phyloP scores from a whole-genome alignment of 2,888 invertebrate genomes.

The Hypsopygia costalis region DNA sequence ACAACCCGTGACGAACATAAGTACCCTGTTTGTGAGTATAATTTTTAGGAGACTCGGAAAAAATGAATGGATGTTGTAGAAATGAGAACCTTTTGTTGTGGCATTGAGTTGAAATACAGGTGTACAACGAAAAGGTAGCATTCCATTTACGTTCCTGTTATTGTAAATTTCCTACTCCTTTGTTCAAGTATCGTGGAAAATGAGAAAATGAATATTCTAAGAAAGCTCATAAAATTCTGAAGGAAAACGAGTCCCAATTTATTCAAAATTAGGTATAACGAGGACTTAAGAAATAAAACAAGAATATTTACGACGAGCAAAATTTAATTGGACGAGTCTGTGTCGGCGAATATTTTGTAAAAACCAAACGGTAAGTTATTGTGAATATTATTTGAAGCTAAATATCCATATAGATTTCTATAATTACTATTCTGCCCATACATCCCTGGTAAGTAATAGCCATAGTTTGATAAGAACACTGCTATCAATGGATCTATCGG shows the following conservation, averaged over 20 bases:
- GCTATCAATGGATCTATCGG: slow-evolving; percentile 81
- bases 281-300: not conserved
- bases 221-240: not conserved
- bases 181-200: not conserved
- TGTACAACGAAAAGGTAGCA: not conserved
- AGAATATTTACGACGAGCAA: slow-evolving; percentile 6
- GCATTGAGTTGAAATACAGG: slow-evolving; percentile 6
- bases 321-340: slow-evolving; percentile 41
- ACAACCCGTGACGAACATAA: slow-evolving; percentile 1
- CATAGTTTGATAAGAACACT: slow-evolving; percentile 83
- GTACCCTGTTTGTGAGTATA: slow-evolving; percentile 2
- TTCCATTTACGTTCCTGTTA: not conserved
- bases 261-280: not conserved
- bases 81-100: slow-evolving; percentile 4
- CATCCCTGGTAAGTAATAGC: slow-evolving; percentile 73
- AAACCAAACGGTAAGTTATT: slow-evolving; percentile 83
- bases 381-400: slow-evolving; percentile 83
- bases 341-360: slow-evolving; percentile 77
- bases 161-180: not conserved
- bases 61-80: slow-evolving; percentile 10
- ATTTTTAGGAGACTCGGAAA: slow-evolving; percentile 3
- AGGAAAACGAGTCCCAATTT: not conserved
- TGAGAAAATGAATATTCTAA: not conserved
- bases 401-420: slow-evolving; percentile 81
- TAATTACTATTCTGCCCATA: slow-evolving; percentile 54